Conservation (phyloP, 2,113 vertebrate genomes). For the Thamnaconus septentrionalis region DNA sequence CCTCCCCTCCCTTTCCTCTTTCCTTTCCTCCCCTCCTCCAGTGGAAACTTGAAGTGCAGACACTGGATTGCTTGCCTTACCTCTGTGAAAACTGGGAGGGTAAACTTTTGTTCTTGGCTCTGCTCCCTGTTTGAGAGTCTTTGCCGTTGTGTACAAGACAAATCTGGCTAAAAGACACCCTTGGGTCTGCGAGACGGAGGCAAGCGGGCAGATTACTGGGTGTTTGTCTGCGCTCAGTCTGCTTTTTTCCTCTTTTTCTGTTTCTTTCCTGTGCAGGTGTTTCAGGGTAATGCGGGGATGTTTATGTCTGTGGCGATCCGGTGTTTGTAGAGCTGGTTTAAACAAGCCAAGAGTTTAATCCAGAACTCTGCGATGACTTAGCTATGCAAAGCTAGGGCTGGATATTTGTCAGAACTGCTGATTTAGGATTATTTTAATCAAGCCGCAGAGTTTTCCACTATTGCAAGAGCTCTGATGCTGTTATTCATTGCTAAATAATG, state of each 20-base stretch:
- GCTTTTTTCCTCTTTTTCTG: neutral
- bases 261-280: conserved; percentile 12
- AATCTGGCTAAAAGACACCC: conserved; percentile 20
- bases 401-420: neutral
- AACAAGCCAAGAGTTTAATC: neutral
- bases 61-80: neutral
- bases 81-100: neutral
- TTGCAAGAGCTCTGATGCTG: too few relatives aligned
- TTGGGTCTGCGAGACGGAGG: conserved; percentile 10
- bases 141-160: conserved; percentile 25
- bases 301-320: too few relatives aligned
- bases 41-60: conserved; percentile 24
- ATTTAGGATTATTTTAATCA: neutral
- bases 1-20: too few relatives aligned
- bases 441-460: too few relatives aligned
- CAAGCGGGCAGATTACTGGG: conserved; percentile 5
- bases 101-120: conserved; percentile 2
- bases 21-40: neutral
- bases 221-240: conserved; percentile 36
- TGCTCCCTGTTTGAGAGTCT: conserved; percentile 11
- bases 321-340: neutral
- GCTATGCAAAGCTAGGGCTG: neutral
- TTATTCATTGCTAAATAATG: too few relatives aligned
- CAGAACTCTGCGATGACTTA: too few relatives aligned
- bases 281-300: conserved; percentile 10